Percentiles rank a stretch among this genome's conserved stretches.
Conservation (phyloP, 2,888 invertebrate species). For the Eremobia ochroleuca region DNA sequence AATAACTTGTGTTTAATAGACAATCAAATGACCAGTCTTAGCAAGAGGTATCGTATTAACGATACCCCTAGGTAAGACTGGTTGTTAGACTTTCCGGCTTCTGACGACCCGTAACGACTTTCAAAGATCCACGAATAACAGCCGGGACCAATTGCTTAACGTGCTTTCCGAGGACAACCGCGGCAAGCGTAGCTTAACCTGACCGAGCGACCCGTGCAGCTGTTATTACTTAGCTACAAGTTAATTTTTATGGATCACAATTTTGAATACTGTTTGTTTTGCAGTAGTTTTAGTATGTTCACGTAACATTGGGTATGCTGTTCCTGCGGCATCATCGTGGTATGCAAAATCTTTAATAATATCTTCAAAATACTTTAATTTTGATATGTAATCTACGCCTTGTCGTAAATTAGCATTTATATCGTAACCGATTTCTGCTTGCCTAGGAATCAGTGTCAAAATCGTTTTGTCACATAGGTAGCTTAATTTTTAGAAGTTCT, state of each 20-base stretch:
- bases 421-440: conserved; percentile 30
- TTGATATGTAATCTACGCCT: conserved; percentile 15
- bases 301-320: conserved; percentile 27
- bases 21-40: too few species aligned
- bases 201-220: too few species aligned
- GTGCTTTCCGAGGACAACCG: too few species aligned
- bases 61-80: too few species aligned
- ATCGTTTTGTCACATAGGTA: conserved; percentile 15
- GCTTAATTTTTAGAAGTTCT: conserved; percentile 17
- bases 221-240: too few species aligned
- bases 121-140: too few species aligned
- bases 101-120: too few species aligned
- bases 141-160: too few species aligned
- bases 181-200: too few species aligned
- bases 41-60: too few species aligned
- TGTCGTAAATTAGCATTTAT: conserved; percentile 32
- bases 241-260: conserved; percentile 25
- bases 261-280: conserved; percentile 2
- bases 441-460: conserved; percentile 13
- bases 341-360: conserved; percentile 69
- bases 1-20: too few species aligned
- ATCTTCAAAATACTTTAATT: conserved; percentile 44
- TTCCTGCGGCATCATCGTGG: conserved; percentile 15
- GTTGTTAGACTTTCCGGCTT: too few species aligned
- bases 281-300: conserved; percentile 4